phyloP scores from a whole-genome alignment of 2,797 vertebrate species.

The Typhlichthys eigenmanni region DNA sequence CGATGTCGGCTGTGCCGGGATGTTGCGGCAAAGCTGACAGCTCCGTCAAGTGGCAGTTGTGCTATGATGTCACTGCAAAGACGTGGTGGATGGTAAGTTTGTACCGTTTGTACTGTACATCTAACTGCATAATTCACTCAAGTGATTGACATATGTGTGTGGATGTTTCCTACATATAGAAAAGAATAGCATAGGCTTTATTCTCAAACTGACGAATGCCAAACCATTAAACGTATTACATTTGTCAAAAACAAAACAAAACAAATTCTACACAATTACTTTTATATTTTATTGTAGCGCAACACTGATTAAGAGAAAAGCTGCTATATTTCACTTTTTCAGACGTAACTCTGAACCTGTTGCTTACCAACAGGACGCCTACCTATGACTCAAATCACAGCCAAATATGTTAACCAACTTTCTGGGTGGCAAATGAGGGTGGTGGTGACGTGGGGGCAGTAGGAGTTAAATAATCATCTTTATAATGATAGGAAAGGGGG shows the following conservation, averaged over 20 bases:
- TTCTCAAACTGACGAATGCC: no score
- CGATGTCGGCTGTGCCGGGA: constrained; percentile 23
- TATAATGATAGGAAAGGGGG: constrained; percentile 22
- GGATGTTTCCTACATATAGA: neutral
- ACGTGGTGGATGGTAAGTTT: constrained; percentile 96
- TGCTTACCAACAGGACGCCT: constrained; percentile 3
- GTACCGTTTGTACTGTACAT: neutral
- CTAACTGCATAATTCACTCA: no score
- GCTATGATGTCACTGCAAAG: constrained; percentile 85
- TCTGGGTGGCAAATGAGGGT: constrained; percentile 56
- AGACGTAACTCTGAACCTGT: neutral
- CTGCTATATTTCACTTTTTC: no score
- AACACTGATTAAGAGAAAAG: no score
- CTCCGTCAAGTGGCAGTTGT: constrained; percentile 88
- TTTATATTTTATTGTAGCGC: no score
- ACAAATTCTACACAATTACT: neutral
- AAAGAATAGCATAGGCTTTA: no score
- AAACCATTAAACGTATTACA: constrained; percentile 1
- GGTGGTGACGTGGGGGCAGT: constrained; percentile 40
- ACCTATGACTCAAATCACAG: constrained; percentile 14
- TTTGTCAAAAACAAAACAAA: constrained; percentile 1
- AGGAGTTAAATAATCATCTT: constrained; percentile 39
- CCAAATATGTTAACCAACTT: constrained; percentile 50
- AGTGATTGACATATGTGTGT: neutral
- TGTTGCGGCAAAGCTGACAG: constrained; percentile 56